Evolutionary conservation across 2,888 invertebrate species (phyloP).

Genomic region (Sminthurides aquaticus): DNA sequence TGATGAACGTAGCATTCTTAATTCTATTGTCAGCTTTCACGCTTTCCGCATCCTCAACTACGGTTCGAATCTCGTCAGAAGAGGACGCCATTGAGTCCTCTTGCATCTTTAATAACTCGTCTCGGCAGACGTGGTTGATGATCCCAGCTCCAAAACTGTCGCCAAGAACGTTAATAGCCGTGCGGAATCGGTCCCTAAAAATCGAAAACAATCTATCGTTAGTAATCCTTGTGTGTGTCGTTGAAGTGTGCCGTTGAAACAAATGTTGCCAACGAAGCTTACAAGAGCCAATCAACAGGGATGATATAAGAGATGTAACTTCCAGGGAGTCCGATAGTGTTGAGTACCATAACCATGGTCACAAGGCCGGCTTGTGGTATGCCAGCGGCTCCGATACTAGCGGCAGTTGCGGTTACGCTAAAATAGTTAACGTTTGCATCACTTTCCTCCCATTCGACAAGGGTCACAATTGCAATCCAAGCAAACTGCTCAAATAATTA

Average conservation of each 20-base stretch:
- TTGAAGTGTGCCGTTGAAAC: no score
- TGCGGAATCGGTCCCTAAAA: constrained; percentile 46
- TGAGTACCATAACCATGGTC: constrained; percentile 50
- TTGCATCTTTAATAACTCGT: constrained; percentile 40
- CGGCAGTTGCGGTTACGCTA: constrained; percentile 54
- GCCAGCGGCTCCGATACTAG: constrained; percentile 55
- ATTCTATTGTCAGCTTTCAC: neutral
- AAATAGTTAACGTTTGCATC: neutral
- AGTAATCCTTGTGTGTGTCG: no score
- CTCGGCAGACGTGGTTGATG: constrained; percentile 48
- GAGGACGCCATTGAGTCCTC: neutral
- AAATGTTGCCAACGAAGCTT: constrained; percentile 28
- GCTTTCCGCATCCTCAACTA: neutral
- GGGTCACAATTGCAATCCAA: no score
- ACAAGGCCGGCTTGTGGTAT: constrained; percentile 53
- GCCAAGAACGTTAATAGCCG: constrained; percentile 48
- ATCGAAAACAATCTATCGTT: neutral
- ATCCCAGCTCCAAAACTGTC: constrained; percentile 55
- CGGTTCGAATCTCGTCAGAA: neutral
- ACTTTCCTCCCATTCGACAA: no score
- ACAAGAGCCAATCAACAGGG: constrained; percentile 48
- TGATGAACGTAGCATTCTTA: neutral
- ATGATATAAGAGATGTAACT: constrained; percentile 47
- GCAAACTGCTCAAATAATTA: no score
- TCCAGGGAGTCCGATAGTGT: constrained; percentile 47